Evolutionary conservation across 2,113 vertebrate genomes (phyloP).

Genomic region (Vidua chalybeata): DNA sequence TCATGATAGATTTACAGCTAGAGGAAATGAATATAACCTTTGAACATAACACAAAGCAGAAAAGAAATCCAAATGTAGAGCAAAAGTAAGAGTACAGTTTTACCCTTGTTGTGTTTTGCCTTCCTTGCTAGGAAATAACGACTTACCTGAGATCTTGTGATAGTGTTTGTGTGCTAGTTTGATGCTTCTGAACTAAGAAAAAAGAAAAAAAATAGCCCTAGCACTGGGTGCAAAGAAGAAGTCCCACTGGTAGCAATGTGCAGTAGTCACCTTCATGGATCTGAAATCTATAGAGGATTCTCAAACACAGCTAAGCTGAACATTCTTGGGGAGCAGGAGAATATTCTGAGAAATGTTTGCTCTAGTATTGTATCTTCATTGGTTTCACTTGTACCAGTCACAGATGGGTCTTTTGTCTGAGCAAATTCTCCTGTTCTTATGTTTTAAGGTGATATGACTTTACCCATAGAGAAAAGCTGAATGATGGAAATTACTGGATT

Average conservation of each 20-base stretch:
- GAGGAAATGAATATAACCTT: constrained; percentile 44
- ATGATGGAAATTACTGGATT: not conserved
- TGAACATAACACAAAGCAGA: not conserved
- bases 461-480: not conserved
- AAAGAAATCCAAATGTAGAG: not conserved
- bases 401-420: not conserved
- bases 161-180: not conserved
- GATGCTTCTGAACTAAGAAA: not conserved
- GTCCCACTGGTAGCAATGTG: not conserved
- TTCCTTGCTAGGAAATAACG: not conserved
- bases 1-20: constrained; percentile 29
- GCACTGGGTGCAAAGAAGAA: not conserved
- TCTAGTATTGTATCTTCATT: not conserved
- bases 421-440: not conserved
- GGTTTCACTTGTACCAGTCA: not conserved
- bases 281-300: not conserved
- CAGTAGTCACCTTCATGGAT: not conserved
- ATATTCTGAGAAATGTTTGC: not conserved
- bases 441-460: not conserved
- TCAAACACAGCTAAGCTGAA: not conserved
- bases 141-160: not conserved
- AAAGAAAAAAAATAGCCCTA: not conserved
- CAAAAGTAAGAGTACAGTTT: not conserved
- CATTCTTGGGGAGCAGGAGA: not conserved
- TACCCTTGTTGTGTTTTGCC: not conserved